These are phyloP conservation scores for Erebia ligea DNA, from an alignment of 2,888 invertebrate species.

Conservation along the genomic window DNA sequence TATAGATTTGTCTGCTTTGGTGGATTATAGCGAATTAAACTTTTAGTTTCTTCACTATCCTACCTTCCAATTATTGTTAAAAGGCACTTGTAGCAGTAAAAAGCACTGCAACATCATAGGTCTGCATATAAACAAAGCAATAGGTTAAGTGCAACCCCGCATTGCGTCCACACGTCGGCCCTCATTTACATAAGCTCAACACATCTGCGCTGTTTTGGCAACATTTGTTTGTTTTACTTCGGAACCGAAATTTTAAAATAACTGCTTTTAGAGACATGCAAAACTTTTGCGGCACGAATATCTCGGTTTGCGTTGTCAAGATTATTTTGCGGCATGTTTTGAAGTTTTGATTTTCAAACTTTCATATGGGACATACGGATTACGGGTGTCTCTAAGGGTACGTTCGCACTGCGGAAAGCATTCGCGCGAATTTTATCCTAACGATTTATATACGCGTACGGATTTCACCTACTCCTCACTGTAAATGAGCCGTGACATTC, in stretches of 20 bases:
- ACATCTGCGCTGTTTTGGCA: slow-evolving; percentile 31
- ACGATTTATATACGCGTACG: too few relatives aligned
- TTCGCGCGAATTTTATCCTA: too few relatives aligned
- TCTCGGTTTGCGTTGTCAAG: neutral
- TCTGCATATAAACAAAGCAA: slow-evolving; percentile 14
- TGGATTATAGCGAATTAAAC: too few relatives aligned
- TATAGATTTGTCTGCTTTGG: too few relatives aligned
- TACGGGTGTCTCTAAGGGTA: too few relatives aligned
- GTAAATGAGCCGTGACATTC: too few relatives aligned
- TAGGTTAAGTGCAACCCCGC: slow-evolving; percentile 28
- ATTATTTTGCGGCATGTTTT: neutral
- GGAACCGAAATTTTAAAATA: slow-evolving; percentile 13
- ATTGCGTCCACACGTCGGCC: slow-evolving; percentile 29
- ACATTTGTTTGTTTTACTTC: slow-evolving; percentile 19
- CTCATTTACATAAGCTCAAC: slow-evolving; percentile 28
- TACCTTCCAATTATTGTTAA: neutral
- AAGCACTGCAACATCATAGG: neutral
- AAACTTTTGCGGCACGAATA: neutral
- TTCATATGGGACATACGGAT: too few relatives aligned
- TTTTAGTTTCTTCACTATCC: too few relatives aligned
- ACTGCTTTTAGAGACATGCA: slow-evolving; percentile 12
- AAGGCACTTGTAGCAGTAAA: neutral
- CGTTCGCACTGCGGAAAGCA: too few relatives aligned
- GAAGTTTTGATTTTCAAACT: too few relatives aligned
- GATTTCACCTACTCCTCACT: too few relatives aligned